A percentile compares a stretch with the other conserved stretches of the same genome.
Evolutionary conservation across 1,140 invertebrate genomes (phyloP).

Genomic region (Zaprionus capensis): DNA sequence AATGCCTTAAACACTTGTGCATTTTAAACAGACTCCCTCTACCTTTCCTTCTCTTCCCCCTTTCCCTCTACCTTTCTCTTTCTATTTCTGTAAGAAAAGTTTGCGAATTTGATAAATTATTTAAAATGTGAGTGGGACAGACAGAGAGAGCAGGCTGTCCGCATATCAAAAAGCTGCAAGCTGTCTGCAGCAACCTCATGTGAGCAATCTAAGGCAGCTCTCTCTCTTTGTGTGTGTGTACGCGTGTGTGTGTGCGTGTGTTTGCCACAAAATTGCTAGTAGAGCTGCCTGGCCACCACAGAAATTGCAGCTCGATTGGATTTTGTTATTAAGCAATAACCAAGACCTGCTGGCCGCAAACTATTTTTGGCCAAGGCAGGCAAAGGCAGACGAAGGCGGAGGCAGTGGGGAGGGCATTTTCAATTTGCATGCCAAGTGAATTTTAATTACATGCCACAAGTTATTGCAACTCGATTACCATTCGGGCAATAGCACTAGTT

Average conservation of each 20-base stretch:
- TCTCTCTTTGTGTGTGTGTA: background rate
- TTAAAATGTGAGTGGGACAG: background rate
- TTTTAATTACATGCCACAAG: constrained; percentile 72
- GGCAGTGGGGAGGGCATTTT: constrained; percentile 46
- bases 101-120: constrained; percentile 15
- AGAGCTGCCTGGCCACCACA: constrained; percentile 18
- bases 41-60: background rate
- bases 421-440: constrained; percentile 56
- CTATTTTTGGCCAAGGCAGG: constrained; percentile 17
- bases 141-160: background rate
- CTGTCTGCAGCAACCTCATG: constrained; percentile 4
- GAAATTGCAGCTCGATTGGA: constrained; percentile 55
- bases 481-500: background rate
- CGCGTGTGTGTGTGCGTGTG: background rate
- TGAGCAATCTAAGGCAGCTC: background rate
- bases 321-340: constrained; percentile 56
- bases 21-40: background rate
- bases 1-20: constrained; percentile 12
- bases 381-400: background rate
- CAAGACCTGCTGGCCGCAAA: constrained; percentile 25
- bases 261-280: constrained; percentile 57
- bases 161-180: constrained; percentile 6
- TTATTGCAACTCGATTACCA: constrained; percentile 15
- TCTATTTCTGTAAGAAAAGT: background rate
- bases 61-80: background rate